Evolutionary conservation across 2,113 vertebrate species (phyloP).

Genomic region (Monopterus albus): DNA sequence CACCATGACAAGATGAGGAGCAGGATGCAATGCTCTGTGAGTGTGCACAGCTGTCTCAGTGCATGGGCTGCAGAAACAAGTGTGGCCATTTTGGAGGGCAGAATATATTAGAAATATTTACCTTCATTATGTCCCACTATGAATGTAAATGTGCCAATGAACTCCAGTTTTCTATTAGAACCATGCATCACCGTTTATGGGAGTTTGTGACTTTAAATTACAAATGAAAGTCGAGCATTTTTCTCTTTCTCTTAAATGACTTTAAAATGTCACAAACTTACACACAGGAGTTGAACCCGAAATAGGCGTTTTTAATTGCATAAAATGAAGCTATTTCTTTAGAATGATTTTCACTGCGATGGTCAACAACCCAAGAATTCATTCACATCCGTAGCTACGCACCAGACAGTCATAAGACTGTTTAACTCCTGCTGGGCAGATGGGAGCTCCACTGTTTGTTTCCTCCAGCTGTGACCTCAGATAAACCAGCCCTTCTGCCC

Average conservation of each 20-base stretch:
- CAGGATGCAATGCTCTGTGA: background rate
- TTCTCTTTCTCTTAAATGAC: background rate
- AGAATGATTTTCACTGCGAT: no score
- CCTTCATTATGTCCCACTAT: no score
- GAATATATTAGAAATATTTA: background rate
- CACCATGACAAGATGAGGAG: background rate
- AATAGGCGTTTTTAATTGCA: no score
- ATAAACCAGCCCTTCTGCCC: conserved; percentile 8
- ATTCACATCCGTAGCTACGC: background rate
- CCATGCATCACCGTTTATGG: background rate
- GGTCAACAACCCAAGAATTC: no score
- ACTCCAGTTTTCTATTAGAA: background rate
- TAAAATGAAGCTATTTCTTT: no score
- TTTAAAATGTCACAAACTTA: no score
- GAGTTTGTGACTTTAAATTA: background rate
- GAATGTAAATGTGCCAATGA: no score
- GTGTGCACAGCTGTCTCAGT: background rate
- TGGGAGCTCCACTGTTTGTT: background rate
- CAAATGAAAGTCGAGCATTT: no score
- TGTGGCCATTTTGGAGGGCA: background rate
- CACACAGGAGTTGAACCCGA: no score
- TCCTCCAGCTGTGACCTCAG: conserved; percentile 17
- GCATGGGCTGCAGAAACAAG: background rate
- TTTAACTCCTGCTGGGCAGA: background rate
- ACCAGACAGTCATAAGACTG: background rate